Evolutionary conservation across 2,888 invertebrate genomes (phyloP), one percentile per base, ranked within the genome.

Genomic region (Xiphydria camelus): DNA sequence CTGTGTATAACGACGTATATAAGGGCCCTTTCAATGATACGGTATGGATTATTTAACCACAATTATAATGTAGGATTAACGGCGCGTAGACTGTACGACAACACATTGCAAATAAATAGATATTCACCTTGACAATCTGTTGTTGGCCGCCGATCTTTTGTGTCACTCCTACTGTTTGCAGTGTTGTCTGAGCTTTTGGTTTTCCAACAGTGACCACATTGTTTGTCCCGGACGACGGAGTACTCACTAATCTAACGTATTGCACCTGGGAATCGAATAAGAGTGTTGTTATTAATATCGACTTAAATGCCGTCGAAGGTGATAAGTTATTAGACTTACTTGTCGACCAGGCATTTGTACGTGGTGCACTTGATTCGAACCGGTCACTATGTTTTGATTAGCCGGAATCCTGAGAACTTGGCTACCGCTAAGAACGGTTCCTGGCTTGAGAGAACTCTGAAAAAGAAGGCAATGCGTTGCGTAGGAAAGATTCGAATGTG

Each of bases 281-380:
- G n/a, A n/a, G n/a, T n/a, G n/a, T n/a, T n/a, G n/a, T 29, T 20
- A 45, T 33, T 36, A 26, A 25, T 23, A 39, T 20, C 9, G 15
- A 22, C n/a, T 15, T 25, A 22, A 22, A 18, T 7, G 18, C 19
- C 7, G 41, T 34, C 10, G 9, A 14, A 45, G 34, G 21, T 40
- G 48, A 29, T 2, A 29, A 12, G 15, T 6, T 29, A 12, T 29
- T 15, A 12, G n/a, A 70, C 77, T 77, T 76, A 85, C 85, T 56
- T 86, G 86, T 77, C 85, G 84, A 9, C 86, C 85, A 2, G 86
- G 86, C 48, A 86, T 83, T 71, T 86, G 86, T 49, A 88, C 84
- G 65, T 86, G 86, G 73, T 87, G 86, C n/a, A 87, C 75, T 66
- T 86, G 82, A 58, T 79, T 74, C 4, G 66, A 53, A 77, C 57